Evolutionary conservation across 2,113 vertebrate species (phyloP).

Genomic region (Anarrhichthys ocellatus): DNA sequence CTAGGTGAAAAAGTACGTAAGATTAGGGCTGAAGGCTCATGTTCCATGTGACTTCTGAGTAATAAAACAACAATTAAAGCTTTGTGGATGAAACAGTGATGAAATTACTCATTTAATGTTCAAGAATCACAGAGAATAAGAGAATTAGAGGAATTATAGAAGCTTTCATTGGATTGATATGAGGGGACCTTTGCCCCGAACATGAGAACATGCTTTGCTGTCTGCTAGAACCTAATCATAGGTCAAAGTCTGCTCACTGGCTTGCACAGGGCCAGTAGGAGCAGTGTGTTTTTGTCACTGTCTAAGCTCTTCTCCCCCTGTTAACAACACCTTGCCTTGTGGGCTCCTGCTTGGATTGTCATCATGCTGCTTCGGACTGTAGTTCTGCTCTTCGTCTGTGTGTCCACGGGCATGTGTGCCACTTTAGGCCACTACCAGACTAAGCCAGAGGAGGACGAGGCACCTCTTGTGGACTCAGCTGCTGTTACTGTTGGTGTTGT

Average conservation of each 20-base stretch:
- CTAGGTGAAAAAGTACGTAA: no score
- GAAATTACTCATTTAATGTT: conserved; percentile 22
- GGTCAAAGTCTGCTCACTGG: conserved; percentile 81
- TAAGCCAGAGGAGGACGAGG: conserved; percentile 21
- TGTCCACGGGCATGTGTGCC: conserved; percentile 67
- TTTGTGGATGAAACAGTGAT: conserved; percentile 23
- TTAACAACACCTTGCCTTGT: conserved; percentile 27
- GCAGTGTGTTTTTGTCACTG: conserved; percentile 52
- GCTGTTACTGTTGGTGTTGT: not conserved
- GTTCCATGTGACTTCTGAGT: conserved; percentile 25
- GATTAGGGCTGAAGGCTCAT: conserved; percentile 1
- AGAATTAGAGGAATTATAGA: conserved; percentile 36
- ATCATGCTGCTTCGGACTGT: conserved; percentile 69
- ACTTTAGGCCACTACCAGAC: conserved; percentile 64
- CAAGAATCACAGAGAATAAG: conserved; percentile 30
- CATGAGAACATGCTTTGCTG: conserved; percentile 74
- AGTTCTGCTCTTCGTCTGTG: conserved; percentile 80
- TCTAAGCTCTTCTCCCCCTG: conserved; percentile 49
- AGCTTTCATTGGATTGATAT: conserved; percentile 55
- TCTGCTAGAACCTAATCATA: conserved; percentile 77
- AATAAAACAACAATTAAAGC: conserved; percentile 24
- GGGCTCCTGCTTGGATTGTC: conserved; percentile 23
- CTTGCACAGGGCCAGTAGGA: conserved; percentile 44
- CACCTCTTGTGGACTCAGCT: conserved; percentile 14
- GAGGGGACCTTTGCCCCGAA: conserved; percentile 75